Conservation (phyloP, 1,140 invertebrate genomes). For the Mya arenaria region DNA sequence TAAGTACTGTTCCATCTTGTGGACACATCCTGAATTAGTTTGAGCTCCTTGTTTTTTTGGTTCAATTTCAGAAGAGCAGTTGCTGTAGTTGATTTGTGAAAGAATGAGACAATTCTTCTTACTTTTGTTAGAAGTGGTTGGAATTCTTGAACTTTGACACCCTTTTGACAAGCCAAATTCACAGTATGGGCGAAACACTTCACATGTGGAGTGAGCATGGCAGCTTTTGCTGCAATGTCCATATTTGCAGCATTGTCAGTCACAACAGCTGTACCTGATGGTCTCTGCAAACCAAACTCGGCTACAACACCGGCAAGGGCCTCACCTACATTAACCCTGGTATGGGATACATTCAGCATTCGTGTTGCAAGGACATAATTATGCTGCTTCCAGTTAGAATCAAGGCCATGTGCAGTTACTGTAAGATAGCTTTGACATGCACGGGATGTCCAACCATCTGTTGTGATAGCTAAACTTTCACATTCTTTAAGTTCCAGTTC, state of each 20-base stretch:
- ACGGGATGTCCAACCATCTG: constrained; percentile 1
- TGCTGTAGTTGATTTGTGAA: constrained; percentile 24
- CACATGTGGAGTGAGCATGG: background rate
- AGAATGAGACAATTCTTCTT: background rate
- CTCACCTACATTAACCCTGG: background rate
- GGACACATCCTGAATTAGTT: constrained; percentile 63
- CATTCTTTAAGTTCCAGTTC: background rate
- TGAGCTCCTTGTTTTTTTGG: too few species aligned
- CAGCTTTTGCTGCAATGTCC: constrained; percentile 11
- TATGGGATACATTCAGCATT: background rate
- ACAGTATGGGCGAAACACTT: constrained; percentile 18
- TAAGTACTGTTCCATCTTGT: constrained; percentile 68
- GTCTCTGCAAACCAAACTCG: background rate
- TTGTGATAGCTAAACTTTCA: constrained; percentile 3
- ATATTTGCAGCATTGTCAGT: constrained; percentile 39
- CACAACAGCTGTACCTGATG: background rate
- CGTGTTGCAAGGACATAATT: constrained; percentile 1
- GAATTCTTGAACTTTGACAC: background rate
- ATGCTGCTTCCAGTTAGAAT: background rate
- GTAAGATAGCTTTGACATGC: constrained; percentile 1
- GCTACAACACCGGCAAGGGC: background rate
- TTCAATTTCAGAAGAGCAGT: background rate
- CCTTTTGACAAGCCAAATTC: background rate
- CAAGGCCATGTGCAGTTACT: constrained; percentile 1
- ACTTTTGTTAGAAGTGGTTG: constrained; percentile 1